Conservation (phyloP, 2,113 vertebrate genomes). For the Takifugu bimaculatus region DNA sequence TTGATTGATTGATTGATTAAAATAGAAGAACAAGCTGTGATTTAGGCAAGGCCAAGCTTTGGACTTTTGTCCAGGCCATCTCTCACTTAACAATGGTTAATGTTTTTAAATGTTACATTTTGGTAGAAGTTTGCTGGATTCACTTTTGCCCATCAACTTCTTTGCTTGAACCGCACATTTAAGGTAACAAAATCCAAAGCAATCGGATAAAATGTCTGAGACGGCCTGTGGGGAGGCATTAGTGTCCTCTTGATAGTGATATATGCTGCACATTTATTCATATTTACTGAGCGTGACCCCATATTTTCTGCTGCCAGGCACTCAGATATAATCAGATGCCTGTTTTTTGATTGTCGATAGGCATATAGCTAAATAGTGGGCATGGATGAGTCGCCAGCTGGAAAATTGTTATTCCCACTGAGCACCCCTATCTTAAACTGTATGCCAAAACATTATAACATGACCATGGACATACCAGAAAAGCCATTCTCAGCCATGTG, state of each 20-base stretch:
- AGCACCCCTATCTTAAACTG: slow-evolving; percentile 22
- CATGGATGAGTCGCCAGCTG: slow-evolving; percentile 23
- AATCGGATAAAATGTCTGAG: neutral
- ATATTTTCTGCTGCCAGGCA: slow-evolving; percentile 3
- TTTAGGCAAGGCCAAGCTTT: too few relatives aligned
- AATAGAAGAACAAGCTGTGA: too few relatives aligned
- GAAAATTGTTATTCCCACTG: slow-evolving; percentile 36
- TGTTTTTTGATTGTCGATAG: slow-evolving; percentile 6
- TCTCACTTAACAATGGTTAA: too few relatives aligned
- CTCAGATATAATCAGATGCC: slow-evolving; percentile 4
- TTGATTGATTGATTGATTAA: too few relatives aligned
- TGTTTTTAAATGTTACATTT: too few relatives aligned
- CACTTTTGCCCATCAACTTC: too few relatives aligned
- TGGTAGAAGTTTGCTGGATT: too few relatives aligned
- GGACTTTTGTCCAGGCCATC: too few relatives aligned
- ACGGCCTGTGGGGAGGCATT: neutral
- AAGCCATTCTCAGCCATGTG: slow-evolving; percentile 11
- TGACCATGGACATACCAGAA: slow-evolving; percentile 9
- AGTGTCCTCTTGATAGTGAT: neutral
- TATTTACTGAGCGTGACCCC: slow-evolving; percentile 9
- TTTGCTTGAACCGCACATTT: neutral
- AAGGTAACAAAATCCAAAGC: neutral
- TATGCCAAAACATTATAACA: slow-evolving; percentile 20
- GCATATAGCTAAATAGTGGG: slow-evolving; percentile 26
- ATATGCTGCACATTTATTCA: neutral